Evolutionary conservation across 2,113 vertebrate genomes (phyloP), one percentile per base, ranked within the genome.

Genomic region (Cathartes aura): DNA sequence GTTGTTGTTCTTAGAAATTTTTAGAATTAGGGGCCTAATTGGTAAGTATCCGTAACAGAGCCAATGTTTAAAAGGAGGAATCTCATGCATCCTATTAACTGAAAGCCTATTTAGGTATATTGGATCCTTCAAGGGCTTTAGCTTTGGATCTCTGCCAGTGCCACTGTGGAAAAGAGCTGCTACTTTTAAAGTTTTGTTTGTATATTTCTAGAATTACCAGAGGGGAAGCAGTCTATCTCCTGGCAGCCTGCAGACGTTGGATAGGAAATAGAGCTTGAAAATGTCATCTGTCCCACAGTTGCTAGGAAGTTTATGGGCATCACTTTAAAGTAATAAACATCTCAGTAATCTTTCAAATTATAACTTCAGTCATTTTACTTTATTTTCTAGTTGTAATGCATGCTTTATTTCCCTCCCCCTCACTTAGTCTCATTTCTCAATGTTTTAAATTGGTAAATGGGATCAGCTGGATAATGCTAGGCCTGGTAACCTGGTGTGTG

Each of bases 241-340:
- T 92, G 87, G 40, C 94, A 96, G 83, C 76, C 81, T 91, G 81
- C 60, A 96, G 60, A 58, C 68, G 89, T 95, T 38, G 87, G 70
- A 29, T 91, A 94, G 91, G 76, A 96, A 96, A 80, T 76, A 93
- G 73, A 94, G 89, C 93, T 97, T 97, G 91, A 89, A 97, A 97
- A 96, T 91, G 53, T 72, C 91, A 85, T 79, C 68, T 89, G 7
- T 62, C 89, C 60, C 29, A 48, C 7, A 5, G 73, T 60, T 93
- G 34, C 82, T 89, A 60, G 64, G 52, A 87, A 58, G 24, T 78
- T 95, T 64, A 36, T 63, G 34, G 83, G 52, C 43, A 79, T 92
- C 47, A 48, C 72, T 95, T 92, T 52, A 76, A 94, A 93, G 82
- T 63, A 71, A 81, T 62, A 78, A 95, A 75, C 76, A 89, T 89